Conservation (phyloP, 2,797 vertebrate genomes). For the Arremon aurantiirostris region DNA sequence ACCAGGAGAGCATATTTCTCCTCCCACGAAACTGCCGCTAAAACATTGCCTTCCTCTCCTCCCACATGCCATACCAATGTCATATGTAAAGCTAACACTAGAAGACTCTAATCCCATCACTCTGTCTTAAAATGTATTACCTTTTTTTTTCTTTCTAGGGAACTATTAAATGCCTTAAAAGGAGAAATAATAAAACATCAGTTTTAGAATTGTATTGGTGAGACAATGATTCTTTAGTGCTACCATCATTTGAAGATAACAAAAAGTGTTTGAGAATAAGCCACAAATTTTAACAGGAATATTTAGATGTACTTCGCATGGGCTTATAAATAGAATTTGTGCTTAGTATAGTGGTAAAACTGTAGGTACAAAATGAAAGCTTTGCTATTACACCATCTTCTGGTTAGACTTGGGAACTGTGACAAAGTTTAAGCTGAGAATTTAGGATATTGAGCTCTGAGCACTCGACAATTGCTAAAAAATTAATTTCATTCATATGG, state of each 20-base stretch:
- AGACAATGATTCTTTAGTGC: background rate
- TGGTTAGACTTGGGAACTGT: constrained; percentile 20
- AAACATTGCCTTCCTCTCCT: constrained; percentile 48
- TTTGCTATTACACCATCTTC: constrained; percentile 44
- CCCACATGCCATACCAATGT: constrained; percentile 30
- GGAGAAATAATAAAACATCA: background rate
- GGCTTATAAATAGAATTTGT: background rate
- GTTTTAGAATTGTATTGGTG: background rate
- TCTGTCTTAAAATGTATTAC: background rate
- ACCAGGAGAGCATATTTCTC: constrained; percentile 33
- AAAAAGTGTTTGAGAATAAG: background rate
- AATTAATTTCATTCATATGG: background rate
- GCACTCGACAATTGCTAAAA: background rate
- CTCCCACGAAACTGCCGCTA: constrained; percentile 28
- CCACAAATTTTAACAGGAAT: background rate
- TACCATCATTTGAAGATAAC: background rate
- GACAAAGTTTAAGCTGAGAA: background rate
- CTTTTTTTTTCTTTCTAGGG: background rate
- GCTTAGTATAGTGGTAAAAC: background rate
- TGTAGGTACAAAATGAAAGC: background rate
- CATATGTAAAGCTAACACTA: constrained; percentile 18
- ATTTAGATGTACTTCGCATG: background rate
- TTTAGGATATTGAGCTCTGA: background rate
- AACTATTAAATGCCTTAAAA: constrained; percentile 4
- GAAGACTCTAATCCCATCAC: constrained; percentile 11